Evolutionary conservation across 2,113 vertebrate species (phyloP), one percentile per base, ranked within the genome.

Genomic region (Myodes glareolus): DNA sequence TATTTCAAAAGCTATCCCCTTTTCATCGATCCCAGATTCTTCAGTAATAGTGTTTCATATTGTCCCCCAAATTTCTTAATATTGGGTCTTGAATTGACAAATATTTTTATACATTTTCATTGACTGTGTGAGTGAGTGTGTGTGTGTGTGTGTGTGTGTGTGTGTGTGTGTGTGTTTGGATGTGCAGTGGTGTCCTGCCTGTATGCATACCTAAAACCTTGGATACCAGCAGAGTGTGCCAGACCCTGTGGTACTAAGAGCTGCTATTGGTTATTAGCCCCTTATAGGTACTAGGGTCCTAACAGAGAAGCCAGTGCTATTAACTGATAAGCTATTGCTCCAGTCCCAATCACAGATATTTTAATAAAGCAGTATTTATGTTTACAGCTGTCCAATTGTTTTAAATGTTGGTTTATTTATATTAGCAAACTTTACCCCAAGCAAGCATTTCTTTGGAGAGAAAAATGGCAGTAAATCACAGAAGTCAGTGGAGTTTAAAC

Each of bases 11-110:
- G 25, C 12, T 2, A 55, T 84, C 1, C 3, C 25, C 17, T 55
- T 80, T 95, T 95, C 9, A 93, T 33, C 76, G 21, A 84, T 36
- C 52, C 94, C 85, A 63, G 31, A 6, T 91, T 94, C 50, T 70
- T 84, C 25, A 63, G 10, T 75, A 65, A 81, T 27, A 86, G 0
- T 1, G 36, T 55, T 7, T 88, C 42, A 55, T 16, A 3, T 13
- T 61, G 1, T 76, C 8, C 19, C 50, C 19, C 58, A 6, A 72
- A 50, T 31, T 47, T 88, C 3, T 4, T 27, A 70, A 29, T 61
- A 13, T 1, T 33, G 45, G 16, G 36, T 92, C 67, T 94, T 88
- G 25, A 93, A 65, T 14, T 67, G 42, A 84, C 23, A 84, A 55
- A 31, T 68, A 31, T 31, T 85, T 88, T 50, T 3, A 50, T 50